Conservation (phyloP, 2,888 invertebrate genomes). For the Itoplectis maculator region DNA sequence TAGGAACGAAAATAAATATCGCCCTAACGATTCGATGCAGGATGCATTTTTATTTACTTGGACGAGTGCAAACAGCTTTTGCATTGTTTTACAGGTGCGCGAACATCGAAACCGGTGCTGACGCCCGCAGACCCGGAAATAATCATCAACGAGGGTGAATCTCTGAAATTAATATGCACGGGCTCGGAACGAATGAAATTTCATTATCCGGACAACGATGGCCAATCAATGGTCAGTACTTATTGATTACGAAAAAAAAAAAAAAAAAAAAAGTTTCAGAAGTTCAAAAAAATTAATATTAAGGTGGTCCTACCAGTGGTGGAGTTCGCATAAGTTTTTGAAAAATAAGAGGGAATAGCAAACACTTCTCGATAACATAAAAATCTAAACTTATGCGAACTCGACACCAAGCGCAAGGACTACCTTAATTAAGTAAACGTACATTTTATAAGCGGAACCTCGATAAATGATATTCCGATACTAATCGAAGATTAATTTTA, state of each 20-base stretch:
- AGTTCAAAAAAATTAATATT: too few relatives aligned
- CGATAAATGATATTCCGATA: background rate
- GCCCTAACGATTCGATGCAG: background rate
- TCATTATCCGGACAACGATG: slow-evolving; percentile 71
- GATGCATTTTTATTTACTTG: background rate
- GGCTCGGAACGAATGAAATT: slow-evolving; percentile 69
- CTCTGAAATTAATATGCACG: slow-evolving; percentile 74
- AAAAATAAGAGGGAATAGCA: too few relatives aligned
- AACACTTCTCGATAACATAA: too few relatives aligned
- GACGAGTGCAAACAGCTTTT: background rate
- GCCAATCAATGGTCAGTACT: slow-evolving; percentile 3
- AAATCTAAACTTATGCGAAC: too few relatives aligned
- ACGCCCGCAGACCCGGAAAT: slow-evolving; percentile 69
- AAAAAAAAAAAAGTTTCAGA: too few relatives aligned
- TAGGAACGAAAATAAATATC: background rate
- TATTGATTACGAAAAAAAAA: background rate
- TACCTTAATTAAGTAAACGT: too few relatives aligned
- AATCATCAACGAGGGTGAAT: slow-evolving; percentile 76
- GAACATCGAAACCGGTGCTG: slow-evolving; percentile 67
- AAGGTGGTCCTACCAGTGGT: too few relatives aligned
- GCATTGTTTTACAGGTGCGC: slow-evolving; percentile 65
- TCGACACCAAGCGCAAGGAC: too few relatives aligned
- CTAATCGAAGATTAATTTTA: background rate
- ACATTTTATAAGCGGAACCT: too few relatives aligned
- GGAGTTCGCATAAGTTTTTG: too few relatives aligned